Evolutionary conservation across 2,797 vertebrate genomes (phyloP).

Genomic region (Vultur gryphus): DNA sequence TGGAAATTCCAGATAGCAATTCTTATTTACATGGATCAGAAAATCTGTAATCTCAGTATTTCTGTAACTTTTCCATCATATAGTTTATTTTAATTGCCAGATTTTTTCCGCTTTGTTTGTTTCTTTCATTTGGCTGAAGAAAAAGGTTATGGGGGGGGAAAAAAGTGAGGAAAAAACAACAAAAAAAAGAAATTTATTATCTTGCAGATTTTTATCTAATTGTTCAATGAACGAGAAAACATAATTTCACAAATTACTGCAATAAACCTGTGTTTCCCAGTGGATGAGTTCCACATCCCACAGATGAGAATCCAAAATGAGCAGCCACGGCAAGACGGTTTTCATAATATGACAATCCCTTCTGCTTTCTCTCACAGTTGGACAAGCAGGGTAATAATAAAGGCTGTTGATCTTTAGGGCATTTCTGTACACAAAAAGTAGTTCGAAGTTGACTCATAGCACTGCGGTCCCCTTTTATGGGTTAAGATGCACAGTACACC

Average conservation of each 20-base stretch:
- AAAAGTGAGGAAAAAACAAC: background rate
- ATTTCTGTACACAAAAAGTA: background rate
- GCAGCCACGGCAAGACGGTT: background rate
- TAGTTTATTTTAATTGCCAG: background rate
- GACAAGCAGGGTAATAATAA: background rate
- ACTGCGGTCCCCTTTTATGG: background rate
- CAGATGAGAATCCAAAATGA: background rate
- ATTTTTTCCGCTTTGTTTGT: background rate
- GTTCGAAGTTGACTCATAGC: background rate
- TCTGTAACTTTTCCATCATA: background rate
- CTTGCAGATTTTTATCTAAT: background rate
- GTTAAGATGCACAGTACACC: background rate
- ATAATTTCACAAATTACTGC: background rate
- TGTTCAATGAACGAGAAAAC: background rate
- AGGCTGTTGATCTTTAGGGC: background rate
- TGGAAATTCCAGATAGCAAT: background rate
- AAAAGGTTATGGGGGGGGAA: rapidly evolving
- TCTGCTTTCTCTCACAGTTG: background rate
- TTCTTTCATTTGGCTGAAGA: background rate
- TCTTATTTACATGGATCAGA: background rate
- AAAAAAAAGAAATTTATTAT: background rate
- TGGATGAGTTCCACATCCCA: background rate
- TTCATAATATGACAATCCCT: background rate
- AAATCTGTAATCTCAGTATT: background rate
- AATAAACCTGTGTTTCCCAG: background rate